Evolutionary conservation across 1,140 invertebrate species (phyloP).

Genomic region (Heliconius congener): DNA sequence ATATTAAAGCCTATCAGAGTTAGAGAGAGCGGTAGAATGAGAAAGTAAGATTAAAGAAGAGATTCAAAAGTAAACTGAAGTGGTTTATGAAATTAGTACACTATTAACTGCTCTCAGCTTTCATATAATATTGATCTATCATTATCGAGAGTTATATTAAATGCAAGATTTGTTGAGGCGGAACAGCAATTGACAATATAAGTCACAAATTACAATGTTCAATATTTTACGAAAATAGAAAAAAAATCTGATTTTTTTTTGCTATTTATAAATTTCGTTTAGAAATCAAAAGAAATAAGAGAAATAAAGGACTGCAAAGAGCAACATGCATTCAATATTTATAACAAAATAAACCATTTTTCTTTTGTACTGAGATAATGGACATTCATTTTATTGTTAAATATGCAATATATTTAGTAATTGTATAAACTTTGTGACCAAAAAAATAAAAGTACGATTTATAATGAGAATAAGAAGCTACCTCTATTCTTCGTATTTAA

Average conservation of each 20-base stretch:
- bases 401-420: conserved; percentile 5
- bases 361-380: conserved; percentile 12
- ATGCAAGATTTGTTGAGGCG: conserved; percentile 15
- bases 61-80: background rate
- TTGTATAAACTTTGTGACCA: conserved; percentile 4
- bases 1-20: background rate
- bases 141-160: background rate
- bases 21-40: background rate
- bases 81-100: background rate
- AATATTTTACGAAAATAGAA: background rate
- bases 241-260: background rate
- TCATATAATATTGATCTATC: background rate
- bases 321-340: conserved; percentile 7
- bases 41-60: conserved; percentile 3
- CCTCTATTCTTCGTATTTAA: background rate
- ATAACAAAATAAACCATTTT: conserved; percentile 9
- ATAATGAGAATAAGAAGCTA: conserved; percentile 1
- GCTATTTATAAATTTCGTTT: background rate
- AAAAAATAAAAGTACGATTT: background rate
- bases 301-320: background rate
- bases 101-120: background rate
- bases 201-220: conserved; percentile 2
- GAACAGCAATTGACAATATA: conserved; percentile 23
- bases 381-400: conserved; percentile 8
- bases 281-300: background rate